Evolutionary conservation across 2,888 invertebrate species (phyloP).

Genomic region (Eristalinus sepulchralis): DNA sequence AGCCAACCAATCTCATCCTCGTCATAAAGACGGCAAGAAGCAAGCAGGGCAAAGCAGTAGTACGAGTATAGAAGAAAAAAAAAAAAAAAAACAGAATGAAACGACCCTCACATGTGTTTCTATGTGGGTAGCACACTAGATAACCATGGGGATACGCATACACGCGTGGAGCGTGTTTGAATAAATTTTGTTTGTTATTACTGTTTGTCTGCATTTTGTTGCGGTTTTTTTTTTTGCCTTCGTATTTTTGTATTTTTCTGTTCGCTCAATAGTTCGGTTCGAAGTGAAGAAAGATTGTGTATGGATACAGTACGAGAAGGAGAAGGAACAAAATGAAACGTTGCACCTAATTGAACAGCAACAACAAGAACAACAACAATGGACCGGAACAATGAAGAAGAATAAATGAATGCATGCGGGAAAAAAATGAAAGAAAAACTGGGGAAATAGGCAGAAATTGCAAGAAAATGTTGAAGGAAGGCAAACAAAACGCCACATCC

Average conservation of each 20-base stretch:
- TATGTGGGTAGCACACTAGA: not conserved
- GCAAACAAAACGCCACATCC: not conserved
- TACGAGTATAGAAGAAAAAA: not conserved
- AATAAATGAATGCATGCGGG: not conserved
- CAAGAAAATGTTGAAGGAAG: not conserved
- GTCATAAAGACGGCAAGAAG: not conserved
- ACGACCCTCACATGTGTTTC: not conserved
- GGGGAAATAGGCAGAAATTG: too few relatives aligned
- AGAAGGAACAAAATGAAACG: not conserved
- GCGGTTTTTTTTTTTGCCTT: slow-evolving; percentile 20
- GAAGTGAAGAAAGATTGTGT: slow-evolving; percentile 40
- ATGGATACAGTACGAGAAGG: slow-evolving; percentile 1
- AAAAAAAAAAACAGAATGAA: slow-evolving; percentile 7
- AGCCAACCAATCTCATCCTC: too few relatives aligned
- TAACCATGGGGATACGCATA: not conserved
- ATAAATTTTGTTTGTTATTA: slow-evolving; percentile 25
- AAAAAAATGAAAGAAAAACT: not conserved
- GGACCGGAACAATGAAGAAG: not conserved
- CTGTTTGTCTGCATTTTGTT: not conserved
- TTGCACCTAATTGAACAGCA: not conserved
- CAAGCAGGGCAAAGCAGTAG: not conserved
- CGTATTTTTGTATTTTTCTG: too few relatives aligned
- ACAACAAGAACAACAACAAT: not conserved
- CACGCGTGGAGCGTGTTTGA: not conserved
- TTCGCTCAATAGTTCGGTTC: too few relatives aligned